Evolutionary conservation across 2,113 vertebrate species (phyloP), one percentile per base, ranked within the genome.

Genomic region (Menidia beryllina): DNA sequence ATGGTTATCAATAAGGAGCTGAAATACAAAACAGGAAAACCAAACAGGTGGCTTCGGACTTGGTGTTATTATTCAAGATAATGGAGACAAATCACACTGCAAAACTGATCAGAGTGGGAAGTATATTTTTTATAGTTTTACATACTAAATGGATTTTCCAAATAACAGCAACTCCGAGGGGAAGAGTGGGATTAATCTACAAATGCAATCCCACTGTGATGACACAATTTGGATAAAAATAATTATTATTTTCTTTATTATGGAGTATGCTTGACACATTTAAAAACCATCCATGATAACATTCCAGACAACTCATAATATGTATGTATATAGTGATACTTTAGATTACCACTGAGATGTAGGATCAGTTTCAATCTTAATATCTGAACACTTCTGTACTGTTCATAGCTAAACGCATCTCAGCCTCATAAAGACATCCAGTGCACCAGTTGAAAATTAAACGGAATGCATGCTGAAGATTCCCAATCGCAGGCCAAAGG

Each of bases 1-100:
- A 13, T 38, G 7, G 67, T 45, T 55, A 63, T 50, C 47, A 21
- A 26, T 17, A 75, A 48, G 21, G 25, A 48, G 54, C 19, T 9
- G 8, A 50, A 56, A 47, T 39, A 77, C 60, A 77, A 54, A 60
- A 54, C 39, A 54, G 7, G 26, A 27, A 38, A 59, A 50, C 11
- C 21, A 14, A 51, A 60, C 3, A 4, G 25, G 48, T 55, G 30
- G 63, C 72, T 59, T 56, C 23, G 2, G 49, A 25, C 63, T 72
- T 60, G 15, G 9, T 10, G 34, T 30, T 36, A 45, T 67, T 69
- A 62, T 30, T 50, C 34, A 54, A 69, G 50, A 56, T 69, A 30
- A 30, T 5, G 4, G 19, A 34, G 34, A 58, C 14, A 53, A 69
- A 48, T 39, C 67, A 47, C 66, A 59, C 43, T 45, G 15, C 43